Evolutionary conservation across 2,888 invertebrate genomes (phyloP).

Genomic region (Cheilosia vulpina): DNA sequence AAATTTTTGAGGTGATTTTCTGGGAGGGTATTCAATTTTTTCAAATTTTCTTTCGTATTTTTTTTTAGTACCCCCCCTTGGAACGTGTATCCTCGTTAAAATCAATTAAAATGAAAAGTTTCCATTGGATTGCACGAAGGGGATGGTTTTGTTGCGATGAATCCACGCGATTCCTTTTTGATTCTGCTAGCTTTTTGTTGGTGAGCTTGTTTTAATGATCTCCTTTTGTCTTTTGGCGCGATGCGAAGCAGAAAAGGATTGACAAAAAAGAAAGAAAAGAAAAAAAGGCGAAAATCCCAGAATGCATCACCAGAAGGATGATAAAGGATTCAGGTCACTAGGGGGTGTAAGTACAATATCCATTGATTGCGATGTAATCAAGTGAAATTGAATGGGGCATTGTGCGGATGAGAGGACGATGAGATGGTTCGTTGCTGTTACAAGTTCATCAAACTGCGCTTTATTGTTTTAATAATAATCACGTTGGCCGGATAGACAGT

Average conservation of each 20-base stretch:
- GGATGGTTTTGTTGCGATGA: constrained; percentile 56
- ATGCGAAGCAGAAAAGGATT: background rate
- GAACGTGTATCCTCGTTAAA: constrained; percentile 45
- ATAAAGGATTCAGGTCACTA: constrained; percentile 63
- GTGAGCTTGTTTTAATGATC: constrained; percentile 64
- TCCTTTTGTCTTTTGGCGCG: constrained; percentile 53
- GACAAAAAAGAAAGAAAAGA: constrained; percentile 23
- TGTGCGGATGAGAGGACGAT: constrained; percentile 20
- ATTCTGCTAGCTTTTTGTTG: constrained; percentile 13
- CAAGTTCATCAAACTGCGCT: constrained; percentile 53
- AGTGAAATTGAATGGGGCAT: constrained; percentile 64
- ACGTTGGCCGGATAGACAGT: constrained; percentile 18
- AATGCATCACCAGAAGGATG: constrained; percentile 34
- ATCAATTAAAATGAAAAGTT: constrained; percentile 69
- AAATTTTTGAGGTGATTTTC: constrained; percentile 50
- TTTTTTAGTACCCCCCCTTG: background rate
- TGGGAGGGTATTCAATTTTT: background rate
- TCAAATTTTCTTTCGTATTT: background rate
- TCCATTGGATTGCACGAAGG: constrained; percentile 46
- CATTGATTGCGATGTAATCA: constrained; percentile 74
- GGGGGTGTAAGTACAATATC: constrained; percentile 63
- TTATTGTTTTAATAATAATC: constrained; percentile 60
- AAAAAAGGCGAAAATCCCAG: constrained; percentile 28
- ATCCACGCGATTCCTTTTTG: constrained; percentile 20
- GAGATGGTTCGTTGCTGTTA: background rate